Evolutionary conservation across 2,797 vertebrate species (phyloP), one percentile per base, ranked within the genome.

Genomic region (Chelon labrosus): DNA sequence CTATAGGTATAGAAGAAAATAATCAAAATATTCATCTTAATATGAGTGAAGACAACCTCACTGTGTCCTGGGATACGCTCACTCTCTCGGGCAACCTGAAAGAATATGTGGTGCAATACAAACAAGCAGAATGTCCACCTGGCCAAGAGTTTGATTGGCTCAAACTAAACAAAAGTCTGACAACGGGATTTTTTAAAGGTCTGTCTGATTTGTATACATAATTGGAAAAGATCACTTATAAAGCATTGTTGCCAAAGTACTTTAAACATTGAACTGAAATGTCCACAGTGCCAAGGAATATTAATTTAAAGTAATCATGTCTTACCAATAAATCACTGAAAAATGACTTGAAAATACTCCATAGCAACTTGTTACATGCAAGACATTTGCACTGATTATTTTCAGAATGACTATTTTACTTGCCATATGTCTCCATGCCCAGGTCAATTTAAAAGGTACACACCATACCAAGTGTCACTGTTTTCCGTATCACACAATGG

Each of bases 51-150:
- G 55, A 76, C 22, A 83, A 65, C 38, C 72, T 95, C 20, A 85
- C 19, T 0, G 87, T 92, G 19, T 92, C 89, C 10, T 95, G 94
- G 95, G 4, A 55, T 2, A 35, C 5, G n/a, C 44, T 50, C 0
- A 20, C 71, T 12, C 49, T 61, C 49, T 50, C 54, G 0, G 44
- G 86, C 16, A 16, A 46, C 11, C 42, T 90, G 17, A 76, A 73
- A 22, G 85, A 92, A 61, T 94, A 91, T 55, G 90, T 95, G 37
- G 85, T 95, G 22, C 92, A 95, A 62, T 86, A 89, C 66, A 92
- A 92, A 80, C 46, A 84, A 58, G 68, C 47, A n/a, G 88, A 78
- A 41, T 2, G 31, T 70, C 44, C 41, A n/a, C n/a, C 22, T 7
- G 66, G 55, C 16, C 27, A 46, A 47, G 73, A 73, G 37, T 90